phyloP scores from a whole-genome alignment of 2,797 vertebrate genomes.

The Cyprinodon diabolis region DNA sequence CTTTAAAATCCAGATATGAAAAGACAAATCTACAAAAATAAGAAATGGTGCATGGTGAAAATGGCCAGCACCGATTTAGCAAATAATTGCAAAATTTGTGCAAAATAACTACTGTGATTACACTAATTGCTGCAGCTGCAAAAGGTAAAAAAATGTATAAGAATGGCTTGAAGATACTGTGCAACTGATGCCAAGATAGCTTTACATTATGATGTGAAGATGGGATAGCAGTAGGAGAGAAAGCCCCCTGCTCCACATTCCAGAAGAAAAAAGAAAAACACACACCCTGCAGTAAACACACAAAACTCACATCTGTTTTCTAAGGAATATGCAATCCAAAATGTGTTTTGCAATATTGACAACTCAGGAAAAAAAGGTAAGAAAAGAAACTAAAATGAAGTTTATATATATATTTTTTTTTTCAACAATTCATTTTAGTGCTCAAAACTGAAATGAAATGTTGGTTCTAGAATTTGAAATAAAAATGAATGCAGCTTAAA shows the following conservation, averaged over 20 bases:
- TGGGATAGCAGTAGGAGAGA: constrained; percentile 18
- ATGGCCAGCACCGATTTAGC: not conserved
- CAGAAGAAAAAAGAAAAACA: constrained; percentile 53
- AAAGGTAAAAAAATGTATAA: constrained; percentile 1
- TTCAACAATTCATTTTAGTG: constrained; percentile 7
- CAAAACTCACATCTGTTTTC: constrained; percentile 52
- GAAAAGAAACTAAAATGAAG: constrained; percentile 8
- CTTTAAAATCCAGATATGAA: not conserved
- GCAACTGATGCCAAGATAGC: constrained; percentile 20
- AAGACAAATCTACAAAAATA: not conserved
- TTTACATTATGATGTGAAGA: constrained; percentile 35
- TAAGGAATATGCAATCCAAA: constrained; percentile 55
- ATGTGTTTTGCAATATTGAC: constrained; percentile 59
- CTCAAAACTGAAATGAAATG: constrained; percentile 29
- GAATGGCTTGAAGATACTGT: constrained; percentile 33
- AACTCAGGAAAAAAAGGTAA: constrained; percentile 17
- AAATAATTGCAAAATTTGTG: not conserved
- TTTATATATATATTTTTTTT: not conserved
- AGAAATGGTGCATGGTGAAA: not conserved
- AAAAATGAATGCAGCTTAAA: constrained; percentile 9
- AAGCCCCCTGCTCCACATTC: constrained; percentile 32
- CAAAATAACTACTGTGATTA: not conserved
- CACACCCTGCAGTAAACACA: constrained; percentile 51
- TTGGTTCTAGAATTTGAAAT: constrained; percentile 23
- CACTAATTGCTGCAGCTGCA: not conserved